Evolutionary conservation across 1,140 invertebrate genomes (phyloP), one percentile per base, ranked within the genome.

Genomic region (Asbolus verrucosus): DNA sequence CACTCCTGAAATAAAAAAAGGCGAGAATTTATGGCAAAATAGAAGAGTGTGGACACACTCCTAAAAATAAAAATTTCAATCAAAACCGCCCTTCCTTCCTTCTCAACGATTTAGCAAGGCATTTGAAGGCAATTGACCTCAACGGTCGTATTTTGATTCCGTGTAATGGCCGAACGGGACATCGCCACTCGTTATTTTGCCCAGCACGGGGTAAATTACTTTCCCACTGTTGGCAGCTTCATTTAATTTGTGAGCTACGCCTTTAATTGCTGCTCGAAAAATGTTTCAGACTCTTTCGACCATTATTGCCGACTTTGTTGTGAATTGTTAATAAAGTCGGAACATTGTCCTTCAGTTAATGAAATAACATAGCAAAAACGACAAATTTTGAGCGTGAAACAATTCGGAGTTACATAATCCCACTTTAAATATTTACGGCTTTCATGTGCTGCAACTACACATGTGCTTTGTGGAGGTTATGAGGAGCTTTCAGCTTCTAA

Each of bases 401-500:
- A n/a, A n/a, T n/a, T n/a, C n/a, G n/a, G n/a, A n/a, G n/a, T n/a
- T n/a, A n/a, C n/a, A n/a, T n/a, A n/a, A n/a, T n/a, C n/a, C 24
- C 24, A 27, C 24, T 27, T 27, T 27, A 41, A 41, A 41, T 8
- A 41, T 41, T 41, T 15, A 41, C 1, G 15, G 24, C 8, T 27
- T 27, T 4, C 24, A 27, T 8, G 24, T n/a, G n/a, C n/a, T n/a
- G 24, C 8, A 3, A 8, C 24, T 27, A 41, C 38, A 16, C 14
- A 15, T 46, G 41, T 46, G 41, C 16, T 46, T 21, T 21, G 41
- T 13, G 41, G 16, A 16, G 15, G 16, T 19, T 46, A 46, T 46
- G 41, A 46, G 18, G 41, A 46, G 41, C 41, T 46, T 46, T 21
- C 24, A 27, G 24, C 8, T 46, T 14, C 41, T 46, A 46, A 46